Percentiles rank a stretch among this genome's conserved stretches.
phyloP scores from a whole-genome alignment of 2,888 invertebrate species.

The Podotricha telesiphe region DNA sequence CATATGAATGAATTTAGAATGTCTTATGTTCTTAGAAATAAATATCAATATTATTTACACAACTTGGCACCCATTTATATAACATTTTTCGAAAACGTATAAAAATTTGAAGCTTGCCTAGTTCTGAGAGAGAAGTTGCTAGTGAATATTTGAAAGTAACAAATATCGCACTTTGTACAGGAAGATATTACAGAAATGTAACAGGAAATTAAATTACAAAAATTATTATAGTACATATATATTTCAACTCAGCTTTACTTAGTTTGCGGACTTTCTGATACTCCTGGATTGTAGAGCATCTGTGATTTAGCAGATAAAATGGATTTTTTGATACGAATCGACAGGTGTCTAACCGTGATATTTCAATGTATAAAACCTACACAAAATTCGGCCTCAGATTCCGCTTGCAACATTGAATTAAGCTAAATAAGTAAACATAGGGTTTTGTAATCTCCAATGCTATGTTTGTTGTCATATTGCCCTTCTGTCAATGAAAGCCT shows the following conservation, averaged over 20 bases:
- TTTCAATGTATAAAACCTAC: neutral
- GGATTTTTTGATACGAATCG: conserved; percentile 16
- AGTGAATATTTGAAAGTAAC: neutral
- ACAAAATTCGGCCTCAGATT: neutral
- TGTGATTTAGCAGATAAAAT: conserved; percentile 21
- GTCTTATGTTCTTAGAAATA: no score
- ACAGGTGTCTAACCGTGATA: conserved; percentile 20
- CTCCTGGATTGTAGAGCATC: conserved; percentile 20
- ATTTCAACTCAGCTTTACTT: conserved; percentile 27
- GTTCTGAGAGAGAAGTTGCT: no score
- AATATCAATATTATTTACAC: no score
- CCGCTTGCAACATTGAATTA: neutral
- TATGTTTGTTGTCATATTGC: no score
- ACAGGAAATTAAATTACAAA: neutral
- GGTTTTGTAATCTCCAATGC: neutral
- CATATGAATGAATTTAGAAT: no score
- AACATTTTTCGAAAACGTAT: no score
- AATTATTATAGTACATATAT: neutral
- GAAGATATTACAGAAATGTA: neutral
- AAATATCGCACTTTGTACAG: no score
- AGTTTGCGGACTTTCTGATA: conserved; percentile 24
- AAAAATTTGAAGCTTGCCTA: no score
- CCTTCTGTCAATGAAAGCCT: no score
- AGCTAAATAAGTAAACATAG: neutral
- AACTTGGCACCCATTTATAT: no score